A percentile compares a stretch with the other conserved stretches of the same genome.
These are phyloP conservation scores for Coenonympha arcania DNA, from an alignment of 2,888 invertebrate genomes.

Conservation along the genomic window DNA sequence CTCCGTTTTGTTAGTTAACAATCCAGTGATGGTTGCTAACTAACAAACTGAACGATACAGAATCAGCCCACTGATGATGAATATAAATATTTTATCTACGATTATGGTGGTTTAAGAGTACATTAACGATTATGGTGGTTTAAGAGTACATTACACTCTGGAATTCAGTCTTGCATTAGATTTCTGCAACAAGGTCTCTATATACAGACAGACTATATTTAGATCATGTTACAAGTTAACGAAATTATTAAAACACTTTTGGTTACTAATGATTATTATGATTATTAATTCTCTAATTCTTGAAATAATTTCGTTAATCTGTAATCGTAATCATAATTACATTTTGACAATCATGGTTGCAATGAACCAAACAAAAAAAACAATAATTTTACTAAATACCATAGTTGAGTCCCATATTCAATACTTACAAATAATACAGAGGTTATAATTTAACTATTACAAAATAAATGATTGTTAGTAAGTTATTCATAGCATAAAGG, in stretches of 20 bases:
- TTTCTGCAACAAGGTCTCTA: conserved; percentile 44
- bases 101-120: conserved; percentile 7
- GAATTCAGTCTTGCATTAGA: conserved; percentile 63
- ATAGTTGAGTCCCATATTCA: conserved; percentile 70
- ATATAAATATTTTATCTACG: background rate
- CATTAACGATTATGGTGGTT: conserved; percentile 20
- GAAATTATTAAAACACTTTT: no score
- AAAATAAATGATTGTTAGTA: conserved; percentile 47
- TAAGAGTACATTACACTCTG: conserved; percentile 39
- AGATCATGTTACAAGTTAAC: no score
- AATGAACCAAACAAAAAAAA: conserved; percentile 47
- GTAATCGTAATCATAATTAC: no score
- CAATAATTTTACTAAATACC: conserved; percentile 65
- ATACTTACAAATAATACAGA: conserved; percentile 61
- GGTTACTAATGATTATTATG: no score
- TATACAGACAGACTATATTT: conserved; percentile 67
- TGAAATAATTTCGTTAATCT: no score
- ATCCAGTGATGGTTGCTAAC: no score
- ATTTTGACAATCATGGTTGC: no score
- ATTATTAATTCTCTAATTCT: no score
- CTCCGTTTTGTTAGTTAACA: no score
- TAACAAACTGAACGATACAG: no score
- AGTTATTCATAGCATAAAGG: conserved; percentile 42
- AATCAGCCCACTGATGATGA: no score
- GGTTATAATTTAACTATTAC: conserved; percentile 47